Evolutionary conservation across 2,113 vertebrate genomes (phyloP).

Genomic region (Bujurquina vittata): DNA sequence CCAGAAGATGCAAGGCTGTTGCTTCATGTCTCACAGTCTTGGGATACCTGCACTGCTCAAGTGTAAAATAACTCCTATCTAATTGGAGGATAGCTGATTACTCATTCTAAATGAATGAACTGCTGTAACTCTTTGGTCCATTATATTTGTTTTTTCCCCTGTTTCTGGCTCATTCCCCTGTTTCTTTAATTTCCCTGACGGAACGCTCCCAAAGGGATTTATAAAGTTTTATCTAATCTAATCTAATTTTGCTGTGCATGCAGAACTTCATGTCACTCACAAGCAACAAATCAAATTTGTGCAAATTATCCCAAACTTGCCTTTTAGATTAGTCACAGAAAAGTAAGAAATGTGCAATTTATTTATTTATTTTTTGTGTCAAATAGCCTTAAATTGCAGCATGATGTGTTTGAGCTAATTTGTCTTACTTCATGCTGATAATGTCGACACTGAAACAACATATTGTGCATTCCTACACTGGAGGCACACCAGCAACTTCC

Average conservation of each 20-base stretch:
- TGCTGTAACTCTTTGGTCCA: background rate
- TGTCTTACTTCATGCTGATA: background rate
- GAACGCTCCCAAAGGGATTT: no score
- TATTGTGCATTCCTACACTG: background rate
- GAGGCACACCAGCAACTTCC: background rate
- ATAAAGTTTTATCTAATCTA: no score
- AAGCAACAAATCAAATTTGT: background rate
- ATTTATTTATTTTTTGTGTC: no score
- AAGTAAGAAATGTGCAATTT: background rate
- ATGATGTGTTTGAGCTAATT: background rate
- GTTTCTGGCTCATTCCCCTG: background rate
- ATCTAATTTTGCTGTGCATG: background rate
- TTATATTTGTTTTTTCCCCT: no score
- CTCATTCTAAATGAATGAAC: background rate
- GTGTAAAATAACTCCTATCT: background rate
- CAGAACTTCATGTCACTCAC: background rate
- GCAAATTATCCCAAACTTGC: background rate
- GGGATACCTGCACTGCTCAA: background rate
- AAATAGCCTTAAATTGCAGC: background rate
- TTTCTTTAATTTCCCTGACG: no score
- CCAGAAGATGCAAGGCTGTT: no score
- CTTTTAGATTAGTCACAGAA: background rate
- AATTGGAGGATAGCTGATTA: background rate
- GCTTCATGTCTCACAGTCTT: background rate
- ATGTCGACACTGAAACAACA: background rate